Evolutionary conservation across 1,140 invertebrate species (phyloP).

Genomic region (Battus philenor): DNA sequence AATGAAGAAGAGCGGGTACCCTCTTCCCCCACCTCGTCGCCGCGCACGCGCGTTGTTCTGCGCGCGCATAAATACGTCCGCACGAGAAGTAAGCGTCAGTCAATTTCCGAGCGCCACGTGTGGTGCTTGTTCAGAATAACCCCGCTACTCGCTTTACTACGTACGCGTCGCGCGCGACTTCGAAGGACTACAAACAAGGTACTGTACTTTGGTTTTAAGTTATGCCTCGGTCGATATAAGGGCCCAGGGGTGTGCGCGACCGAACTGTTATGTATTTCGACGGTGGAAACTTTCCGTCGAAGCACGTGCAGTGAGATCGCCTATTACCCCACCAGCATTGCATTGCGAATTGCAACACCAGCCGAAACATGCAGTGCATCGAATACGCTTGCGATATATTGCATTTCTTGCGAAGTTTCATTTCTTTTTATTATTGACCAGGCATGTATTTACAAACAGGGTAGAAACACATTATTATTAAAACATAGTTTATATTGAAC

Average conservation of each 20-base stretch:
- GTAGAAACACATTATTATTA: no score
- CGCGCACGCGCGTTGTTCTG: constrained; percentile 55
- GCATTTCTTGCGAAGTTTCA: no score
- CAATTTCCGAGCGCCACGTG: constrained; percentile 43
- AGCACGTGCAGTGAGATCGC: neutral
- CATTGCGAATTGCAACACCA: constrained; percentile 13
- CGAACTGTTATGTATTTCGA: constrained; percentile 8
- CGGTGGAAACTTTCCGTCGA: constrained; percentile 4
- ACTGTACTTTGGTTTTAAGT: constrained; percentile 31
- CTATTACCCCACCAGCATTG: constrained; percentile 4
- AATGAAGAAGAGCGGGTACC: constrained; percentile 21
- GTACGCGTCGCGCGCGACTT: constrained; percentile 43
- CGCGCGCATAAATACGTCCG: constrained; percentile 63
- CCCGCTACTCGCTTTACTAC: constrained; percentile 26
- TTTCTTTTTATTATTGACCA: no score
- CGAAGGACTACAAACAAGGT: constrained; percentile 42
- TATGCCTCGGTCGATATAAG: constrained; percentile 14
- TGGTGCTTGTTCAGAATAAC: constrained; percentile 28
- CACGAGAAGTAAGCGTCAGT: constrained; percentile 48
- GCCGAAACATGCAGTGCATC: constrained; percentile 4
- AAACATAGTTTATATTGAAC: no score
- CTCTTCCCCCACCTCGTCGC: constrained; percentile 43
- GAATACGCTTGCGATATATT: constrained; percentile 4
- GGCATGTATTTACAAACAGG: no score
- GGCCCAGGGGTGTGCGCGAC: constrained; percentile 3